Evolutionary conservation across 2,113 vertebrate species (phyloP).

Genomic region (Brachionichthys hirsutus): DNA sequence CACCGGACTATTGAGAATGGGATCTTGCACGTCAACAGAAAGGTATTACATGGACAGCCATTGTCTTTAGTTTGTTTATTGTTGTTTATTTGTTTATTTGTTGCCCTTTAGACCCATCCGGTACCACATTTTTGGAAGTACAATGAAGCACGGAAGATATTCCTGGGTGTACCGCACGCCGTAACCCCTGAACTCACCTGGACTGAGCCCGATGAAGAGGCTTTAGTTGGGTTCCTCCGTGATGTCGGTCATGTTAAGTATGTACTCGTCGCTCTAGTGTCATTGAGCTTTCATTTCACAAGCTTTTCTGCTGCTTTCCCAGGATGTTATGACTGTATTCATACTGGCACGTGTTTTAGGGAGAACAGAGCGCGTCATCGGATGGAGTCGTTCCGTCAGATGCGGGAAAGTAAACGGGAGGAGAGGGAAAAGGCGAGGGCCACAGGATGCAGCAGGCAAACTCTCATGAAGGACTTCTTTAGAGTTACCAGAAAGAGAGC

Average conservation of each 20-base stretch:
- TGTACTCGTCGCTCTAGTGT: background rate
- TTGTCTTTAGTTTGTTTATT: background rate
- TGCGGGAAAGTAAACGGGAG: constrained; percentile 40
- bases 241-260: constrained; percentile 69
- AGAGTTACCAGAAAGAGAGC: constrained; percentile 71
- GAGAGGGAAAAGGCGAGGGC: constrained; percentile 59
- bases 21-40: constrained; percentile 66
- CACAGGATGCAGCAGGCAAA: constrained; percentile 54
- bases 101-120: constrained; percentile 65
- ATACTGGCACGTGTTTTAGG: constrained; percentile 43
- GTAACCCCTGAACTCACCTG: constrained; percentile 62
- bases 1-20: constrained; percentile 78
- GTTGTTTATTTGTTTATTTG: background rate
- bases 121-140: constrained; percentile 76
- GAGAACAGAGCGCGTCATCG: constrained; percentile 65
- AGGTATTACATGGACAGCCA: constrained; percentile 59
- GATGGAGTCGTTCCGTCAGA: constrained; percentile 70
- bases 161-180: constrained; percentile 59
- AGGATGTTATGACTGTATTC: background rate
- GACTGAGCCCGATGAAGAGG: constrained; percentile 77
- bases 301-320: background rate
- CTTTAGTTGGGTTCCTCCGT: constrained; percentile 75
- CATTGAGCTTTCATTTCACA: background rate
- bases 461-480: constrained; percentile 70
- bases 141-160: constrained; percentile 74